These are phyloP conservation scores for Timema cristinae DNA, from an alignment of 2,888 invertebrate genomes.

Conservation along the genomic window DNA sequence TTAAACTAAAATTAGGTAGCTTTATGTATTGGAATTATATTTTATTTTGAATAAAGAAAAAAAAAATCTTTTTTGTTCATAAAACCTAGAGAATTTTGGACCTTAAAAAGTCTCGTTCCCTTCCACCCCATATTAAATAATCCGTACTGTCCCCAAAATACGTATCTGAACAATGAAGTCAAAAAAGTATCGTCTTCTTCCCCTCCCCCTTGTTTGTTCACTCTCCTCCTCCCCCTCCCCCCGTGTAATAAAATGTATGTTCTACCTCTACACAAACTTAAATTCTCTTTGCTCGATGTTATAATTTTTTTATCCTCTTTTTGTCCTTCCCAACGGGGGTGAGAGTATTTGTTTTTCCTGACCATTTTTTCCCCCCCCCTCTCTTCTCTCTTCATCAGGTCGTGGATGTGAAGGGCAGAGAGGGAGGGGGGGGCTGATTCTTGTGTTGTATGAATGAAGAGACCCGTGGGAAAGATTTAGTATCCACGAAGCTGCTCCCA, in stretches of 20 bases:
- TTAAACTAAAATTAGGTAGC: no score
- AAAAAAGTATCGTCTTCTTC: slow-evolving; percentile 11
- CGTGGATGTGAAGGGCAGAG: slow-evolving; percentile 10
- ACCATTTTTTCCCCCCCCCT: background rate
- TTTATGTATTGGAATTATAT: no score
- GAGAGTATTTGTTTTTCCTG: slow-evolving; percentile 11
- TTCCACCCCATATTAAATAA: no score
- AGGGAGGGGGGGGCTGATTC: background rate
- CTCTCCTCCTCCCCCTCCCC: background rate
- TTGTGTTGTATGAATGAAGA: slow-evolving; percentile 12
- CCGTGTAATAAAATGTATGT: slow-evolving; percentile 11
- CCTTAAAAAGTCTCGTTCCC: no score
- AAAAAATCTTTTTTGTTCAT: no score
- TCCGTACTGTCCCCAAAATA: no score
- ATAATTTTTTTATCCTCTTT: background rate
- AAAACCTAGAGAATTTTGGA: no score
- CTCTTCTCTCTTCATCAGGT: background rate
- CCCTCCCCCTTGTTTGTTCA: background rate
- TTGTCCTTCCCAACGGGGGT: background rate
- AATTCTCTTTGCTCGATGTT: background rate
- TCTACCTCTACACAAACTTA: slow-evolving; percentile 11
- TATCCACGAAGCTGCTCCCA: no score
- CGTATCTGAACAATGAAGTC: slow-evolving; percentile 2
- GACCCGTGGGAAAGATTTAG: slow-evolving; percentile 9
- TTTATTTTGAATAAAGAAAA: no score